Base-by-base conservation (phyloP, 2,888 invertebrate species). In the Trypoxylon attenuatum region DNA sequence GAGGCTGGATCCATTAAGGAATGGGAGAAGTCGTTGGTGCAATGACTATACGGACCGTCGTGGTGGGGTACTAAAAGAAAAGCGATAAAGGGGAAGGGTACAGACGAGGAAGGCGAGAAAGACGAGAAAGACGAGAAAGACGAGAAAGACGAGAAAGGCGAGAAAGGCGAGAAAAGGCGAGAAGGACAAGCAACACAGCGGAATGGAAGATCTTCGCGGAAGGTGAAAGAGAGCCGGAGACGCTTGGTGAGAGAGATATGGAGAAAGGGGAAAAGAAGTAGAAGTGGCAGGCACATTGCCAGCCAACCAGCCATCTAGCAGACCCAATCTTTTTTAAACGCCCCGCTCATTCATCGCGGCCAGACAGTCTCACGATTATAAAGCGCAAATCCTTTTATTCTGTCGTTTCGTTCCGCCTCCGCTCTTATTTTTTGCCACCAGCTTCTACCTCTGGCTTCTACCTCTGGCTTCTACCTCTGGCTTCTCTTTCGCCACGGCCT, bases 291-390 rank as follows among this genome's bases (percentile, higher is more conserved):
- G 80, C 80, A 79, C 63, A 61, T 67, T 81, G 81, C 81, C 81
- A 81, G 69, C 74, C 71, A 77, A 74, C 76, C 74, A 78, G 73
- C 76, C 78, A 79, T 78, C 77, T 77, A 76, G 76, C 69, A 77
- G 71, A 80, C 73, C 76, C 76, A 78, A 80, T 81, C 81, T 80
- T 83, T 83, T 82, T 82, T 80, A 79, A 82, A 82, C 78, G 78
- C 76, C 74, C 75, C 76, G 76, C 73, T 79, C 79, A 82, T 82
- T 83, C 81, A 82, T 79, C 76, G 76, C 73, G 69, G 68, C 81
- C 83, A 82, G 82, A 82, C 83, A 82, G 82, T 82, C 82, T 83
- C 82, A 83, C 82, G 82, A 82, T 83, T 82, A 82, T 82, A 82
- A 83, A 83, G 82, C 81, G 76, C 80, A 80, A 82, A 82, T 83